Base-by-base conservation (phyloP, 1,140 invertebrate species). In the Parapsyche elsis region DNA sequence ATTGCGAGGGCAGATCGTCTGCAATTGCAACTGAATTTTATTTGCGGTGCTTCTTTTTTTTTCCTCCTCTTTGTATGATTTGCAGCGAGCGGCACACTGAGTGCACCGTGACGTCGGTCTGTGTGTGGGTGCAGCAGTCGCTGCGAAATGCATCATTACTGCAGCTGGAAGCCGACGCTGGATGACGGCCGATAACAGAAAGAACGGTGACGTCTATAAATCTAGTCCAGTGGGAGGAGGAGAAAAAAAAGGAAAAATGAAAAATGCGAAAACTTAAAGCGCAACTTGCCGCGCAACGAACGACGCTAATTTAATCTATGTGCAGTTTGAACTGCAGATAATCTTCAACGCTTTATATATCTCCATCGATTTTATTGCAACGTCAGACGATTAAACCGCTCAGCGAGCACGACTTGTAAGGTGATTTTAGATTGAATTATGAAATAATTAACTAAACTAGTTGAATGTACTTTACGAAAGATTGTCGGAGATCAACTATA, bases 21-120 rank as follows among this genome's bases (percentile, higher is more conserved):
- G 26, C 75, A 64, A 77, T 64, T 76, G 74, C 74, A 59, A 77
- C 57, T 64, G 75, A 77, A 64, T 77, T 64, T 77, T 19, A 64
- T 77, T 77, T 64, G 45, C 73, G 23, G n/a, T 21, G 53, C 73
- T 4, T 46, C 64, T 26, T 75, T 24, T 75, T 75, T 74, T 53
- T 19, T 53, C 4, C 71, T 21, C n/a, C 26, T 38, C 49, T 61
- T 9, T 21, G 57, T 61, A 21, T 61, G 16, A 61, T 46, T 74
- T 74, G 71, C 71, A 74, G 19, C 44, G 12, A 44, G 7, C 57
- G n/a, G 19, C 7, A 7, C 30, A 61, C 30, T 5, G 49, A 61
- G 9, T 23, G 59, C 59, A 61, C 21, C 49, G 12, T 16, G 49
- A 61, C 21, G 59, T 61, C 61, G 21, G 19, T 26, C 19, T 2